phyloP scores from a whole-genome alignment of 2,113 vertebrate genomes.

The Chionomys nivalis region DNA sequence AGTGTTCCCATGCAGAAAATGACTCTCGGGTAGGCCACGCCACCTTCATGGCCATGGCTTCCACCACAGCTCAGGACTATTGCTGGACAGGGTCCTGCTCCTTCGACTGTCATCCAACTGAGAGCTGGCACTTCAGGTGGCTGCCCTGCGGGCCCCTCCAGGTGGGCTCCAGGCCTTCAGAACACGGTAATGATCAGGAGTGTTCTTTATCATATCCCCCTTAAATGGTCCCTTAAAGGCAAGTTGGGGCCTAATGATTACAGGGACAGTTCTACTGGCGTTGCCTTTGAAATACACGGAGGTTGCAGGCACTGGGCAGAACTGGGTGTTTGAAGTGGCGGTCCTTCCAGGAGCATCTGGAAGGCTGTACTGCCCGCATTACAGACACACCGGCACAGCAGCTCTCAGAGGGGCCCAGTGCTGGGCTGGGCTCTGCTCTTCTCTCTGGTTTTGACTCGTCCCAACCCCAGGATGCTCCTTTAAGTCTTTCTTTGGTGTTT shows the following conservation, averaged over 20 bases:
- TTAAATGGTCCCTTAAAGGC: slow-evolving; percentile 79
- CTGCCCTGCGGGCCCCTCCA: slow-evolving; percentile 10
- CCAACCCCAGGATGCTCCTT: slow-evolving; percentile 34
- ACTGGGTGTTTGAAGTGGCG: slow-evolving; percentile 84
- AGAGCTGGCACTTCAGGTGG: neutral
- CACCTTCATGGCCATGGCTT: neutral
- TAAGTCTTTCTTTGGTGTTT: slow-evolving; percentile 55
- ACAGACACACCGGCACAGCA: slow-evolving; percentile 80
- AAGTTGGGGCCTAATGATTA: slow-evolving; percentile 83
- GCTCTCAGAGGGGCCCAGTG: slow-evolving; percentile 79
- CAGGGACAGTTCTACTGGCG: slow-evolving; percentile 80
- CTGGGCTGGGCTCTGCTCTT: slow-evolving; percentile 54
- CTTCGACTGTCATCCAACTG: neutral
- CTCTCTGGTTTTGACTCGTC: slow-evolving; percentile 54
- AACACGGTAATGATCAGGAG: slow-evolving; percentile 10
- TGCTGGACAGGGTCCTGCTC: neutral
- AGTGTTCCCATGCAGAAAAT: fast-evolving
- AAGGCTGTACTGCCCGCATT: slow-evolving; percentile 65
- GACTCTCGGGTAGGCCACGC: fast-evolving
- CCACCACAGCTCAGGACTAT: fast-evolving
- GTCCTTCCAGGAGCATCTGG: slow-evolving; percentile 85
- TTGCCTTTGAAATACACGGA: slow-evolving; percentile 85
- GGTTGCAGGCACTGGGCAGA: slow-evolving; percentile 79
- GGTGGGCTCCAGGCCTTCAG: slow-evolving; percentile 40
- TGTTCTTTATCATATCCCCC: neutral